Evolutionary conservation across 2,797 vertebrate genomes (phyloP).

Genomic region (Chaunax sp.): DNA sequence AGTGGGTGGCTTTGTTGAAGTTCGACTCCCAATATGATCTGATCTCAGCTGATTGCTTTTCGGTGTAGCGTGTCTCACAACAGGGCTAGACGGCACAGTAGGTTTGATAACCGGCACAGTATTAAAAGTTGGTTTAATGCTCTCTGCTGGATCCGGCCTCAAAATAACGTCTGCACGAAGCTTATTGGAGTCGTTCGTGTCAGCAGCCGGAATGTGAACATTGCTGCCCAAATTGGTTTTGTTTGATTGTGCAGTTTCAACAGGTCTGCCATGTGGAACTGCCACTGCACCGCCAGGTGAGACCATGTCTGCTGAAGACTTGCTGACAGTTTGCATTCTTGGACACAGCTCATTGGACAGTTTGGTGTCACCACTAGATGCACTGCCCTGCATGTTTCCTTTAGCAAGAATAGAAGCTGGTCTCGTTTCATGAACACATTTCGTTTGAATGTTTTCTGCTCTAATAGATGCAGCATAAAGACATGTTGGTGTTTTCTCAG

Average conservation of each 20-base stretch:
- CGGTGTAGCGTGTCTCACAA: slow-evolving; percentile 32
- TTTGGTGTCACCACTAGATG: slow-evolving; percentile 18
- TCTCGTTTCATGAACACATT: slow-evolving; percentile 19
- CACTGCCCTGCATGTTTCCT: slow-evolving; percentile 11
- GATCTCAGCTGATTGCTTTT: slow-evolving; percentile 55
- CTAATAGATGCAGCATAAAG: neutral
- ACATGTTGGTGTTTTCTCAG: slow-evolving; percentile 14
- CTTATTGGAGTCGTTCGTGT: slow-evolving; percentile 20
- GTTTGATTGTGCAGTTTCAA: slow-evolving; percentile 22
- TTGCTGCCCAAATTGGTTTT: slow-evolving; percentile 9
- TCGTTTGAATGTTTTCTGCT: slow-evolving; percentile 31
- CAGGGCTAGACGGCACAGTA: slow-evolving; percentile 36
- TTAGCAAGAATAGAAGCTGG: slow-evolving; percentile 10
- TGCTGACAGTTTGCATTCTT: slow-evolving; percentile 6
- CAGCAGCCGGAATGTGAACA: slow-evolving; percentile 8
- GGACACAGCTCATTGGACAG: slow-evolving; percentile 6
- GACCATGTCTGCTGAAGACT: slow-evolving; percentile 13
- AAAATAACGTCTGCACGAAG: slow-evolving; percentile 18
- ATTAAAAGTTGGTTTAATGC: slow-evolving; percentile 19
- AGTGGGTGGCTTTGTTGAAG: slow-evolving; percentile 16
- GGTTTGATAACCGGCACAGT: slow-evolving; percentile 21
- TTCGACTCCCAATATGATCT: slow-evolving; percentile 30
- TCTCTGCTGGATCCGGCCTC: slow-evolving; percentile 13
- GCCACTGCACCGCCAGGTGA: slow-evolving; percentile 6
- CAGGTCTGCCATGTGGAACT: neutral